Evolutionary conservation across 2,113 vertebrate species (phyloP).

Genomic region (Erythrocercus mccallii): DNA sequence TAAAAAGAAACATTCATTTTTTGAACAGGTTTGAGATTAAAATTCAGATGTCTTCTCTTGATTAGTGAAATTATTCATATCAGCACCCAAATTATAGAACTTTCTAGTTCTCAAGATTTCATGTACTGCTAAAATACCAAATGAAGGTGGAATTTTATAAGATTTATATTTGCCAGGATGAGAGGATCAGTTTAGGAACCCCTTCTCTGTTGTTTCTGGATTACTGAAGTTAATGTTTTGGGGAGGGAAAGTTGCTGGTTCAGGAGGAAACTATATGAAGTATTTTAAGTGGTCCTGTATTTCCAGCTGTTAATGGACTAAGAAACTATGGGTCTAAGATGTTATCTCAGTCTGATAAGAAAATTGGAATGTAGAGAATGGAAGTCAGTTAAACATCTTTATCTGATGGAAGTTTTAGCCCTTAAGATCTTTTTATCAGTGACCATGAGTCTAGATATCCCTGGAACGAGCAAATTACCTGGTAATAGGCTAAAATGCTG

Average conservation of each 20-base stretch:
- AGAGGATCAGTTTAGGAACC: not conserved
- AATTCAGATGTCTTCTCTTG: not conserved
- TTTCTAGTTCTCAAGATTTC: not conserved
- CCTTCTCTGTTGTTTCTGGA: not conserved
- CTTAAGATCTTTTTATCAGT: not conserved
- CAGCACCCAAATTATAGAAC: not conserved
- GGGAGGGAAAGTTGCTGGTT: not conserved
- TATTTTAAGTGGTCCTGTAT: not conserved
- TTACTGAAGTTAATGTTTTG: not conserved
- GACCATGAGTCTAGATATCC: not conserved
- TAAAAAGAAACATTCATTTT: not conserved
- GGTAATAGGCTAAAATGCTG: not conserved
- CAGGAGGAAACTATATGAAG: not conserved
- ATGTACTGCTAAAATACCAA: not conserved
- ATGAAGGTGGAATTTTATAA: not conserved
- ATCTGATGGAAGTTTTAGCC: not conserved
- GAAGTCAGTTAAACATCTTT: not conserved
- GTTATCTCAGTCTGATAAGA: not conserved
- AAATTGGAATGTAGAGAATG: not conserved
- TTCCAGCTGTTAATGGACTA: not conserved
- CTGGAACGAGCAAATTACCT: not conserved
- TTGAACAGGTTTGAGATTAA: not conserved
- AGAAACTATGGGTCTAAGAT: not conserved
- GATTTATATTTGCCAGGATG: not conserved
- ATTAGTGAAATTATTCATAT: not conserved